A percentile compares a stretch with the other conserved stretches of the same genome.
phyloP scores from a whole-genome alignment of 2,113 vertebrate genomes.

The Phalacrocorax brasilianus region DNA sequence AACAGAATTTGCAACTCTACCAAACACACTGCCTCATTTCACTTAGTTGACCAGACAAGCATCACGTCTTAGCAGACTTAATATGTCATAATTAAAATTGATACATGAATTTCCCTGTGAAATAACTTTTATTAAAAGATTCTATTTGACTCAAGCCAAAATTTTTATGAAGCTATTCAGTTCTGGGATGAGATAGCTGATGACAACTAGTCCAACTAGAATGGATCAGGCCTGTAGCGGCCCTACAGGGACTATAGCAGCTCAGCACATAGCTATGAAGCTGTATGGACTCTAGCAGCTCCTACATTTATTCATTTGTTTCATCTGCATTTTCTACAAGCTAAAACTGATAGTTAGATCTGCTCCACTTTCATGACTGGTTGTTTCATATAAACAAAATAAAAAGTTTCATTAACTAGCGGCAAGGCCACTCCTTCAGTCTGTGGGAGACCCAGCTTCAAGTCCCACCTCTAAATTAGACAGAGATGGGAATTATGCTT shows the following conservation, averaged over 20 bases:
- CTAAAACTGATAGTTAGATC: background rate
- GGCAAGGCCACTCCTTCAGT: background rate
- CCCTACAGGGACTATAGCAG: background rate
- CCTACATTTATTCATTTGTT: background rate
- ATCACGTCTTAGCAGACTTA: background rate
- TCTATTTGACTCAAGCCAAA: background rate
- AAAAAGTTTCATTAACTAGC: background rate
- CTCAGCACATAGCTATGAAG: background rate
- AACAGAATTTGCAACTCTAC: background rate
- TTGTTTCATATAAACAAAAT: background rate
- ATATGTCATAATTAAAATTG: background rate
- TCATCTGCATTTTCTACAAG: background rate
- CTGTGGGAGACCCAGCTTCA: background rate
- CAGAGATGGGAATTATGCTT: background rate
- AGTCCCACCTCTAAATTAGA: background rate
- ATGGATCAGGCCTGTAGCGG: background rate
- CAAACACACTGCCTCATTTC: background rate
- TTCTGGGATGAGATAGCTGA: background rate
- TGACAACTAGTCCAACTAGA: background rate
- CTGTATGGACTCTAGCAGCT: background rate
- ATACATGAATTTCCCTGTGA: background rate
- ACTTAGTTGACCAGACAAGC: background rate
- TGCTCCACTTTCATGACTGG: background rate
- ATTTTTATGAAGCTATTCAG: background rate
- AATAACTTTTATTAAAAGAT: conserved; percentile 16